Conservation (phyloP, 2,113 vertebrate genomes). For the Leiothrix lutea region DNA sequence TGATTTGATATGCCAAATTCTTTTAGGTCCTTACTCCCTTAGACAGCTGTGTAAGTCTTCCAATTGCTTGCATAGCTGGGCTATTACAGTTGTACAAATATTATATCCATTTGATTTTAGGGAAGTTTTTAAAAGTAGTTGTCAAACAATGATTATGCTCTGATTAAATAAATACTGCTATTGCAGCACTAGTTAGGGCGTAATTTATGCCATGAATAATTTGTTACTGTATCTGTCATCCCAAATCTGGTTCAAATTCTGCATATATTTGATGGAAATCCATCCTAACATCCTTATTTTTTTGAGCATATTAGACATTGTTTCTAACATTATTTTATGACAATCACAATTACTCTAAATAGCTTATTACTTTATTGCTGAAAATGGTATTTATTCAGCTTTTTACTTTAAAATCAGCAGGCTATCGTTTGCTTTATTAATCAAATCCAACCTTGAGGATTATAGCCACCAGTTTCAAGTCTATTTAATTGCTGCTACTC, state of each 20-base stretch:
- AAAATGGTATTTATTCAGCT: conserved; percentile 70
- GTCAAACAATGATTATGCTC: conserved; percentile 61
- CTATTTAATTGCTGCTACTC: conserved; percentile 68
- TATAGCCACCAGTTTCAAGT: conserved; percentile 55
- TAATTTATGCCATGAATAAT: conserved; percentile 66
- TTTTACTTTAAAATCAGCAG: conserved; percentile 74
- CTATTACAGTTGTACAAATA: conserved; percentile 45
- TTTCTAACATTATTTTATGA: conserved; percentile 65
- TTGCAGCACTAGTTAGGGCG: conserved; percentile 9
- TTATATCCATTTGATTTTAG: conserved; percentile 50
- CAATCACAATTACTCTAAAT: conserved; percentile 65
- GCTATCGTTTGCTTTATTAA: conserved; percentile 70
- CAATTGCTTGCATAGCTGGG: conserved; percentile 27
- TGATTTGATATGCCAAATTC: not conserved
- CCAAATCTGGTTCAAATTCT: conserved; percentile 38
- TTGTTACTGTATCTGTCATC: conserved; percentile 46
- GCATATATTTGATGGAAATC: conserved; percentile 28
- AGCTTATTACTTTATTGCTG: conserved; percentile 71
- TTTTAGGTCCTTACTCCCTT: not conserved
- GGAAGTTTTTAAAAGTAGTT: conserved; percentile 66
- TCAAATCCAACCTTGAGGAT: conserved; percentile 68
- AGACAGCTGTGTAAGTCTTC: conserved; percentile 29
- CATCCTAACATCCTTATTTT: conserved; percentile 45
- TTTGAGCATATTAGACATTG: conserved; percentile 52
- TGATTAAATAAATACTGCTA: conserved; percentile 68